Base-by-base conservation (phyloP, 2,888 invertebrate genomes). In the Stictocephala bisonia region DNA sequence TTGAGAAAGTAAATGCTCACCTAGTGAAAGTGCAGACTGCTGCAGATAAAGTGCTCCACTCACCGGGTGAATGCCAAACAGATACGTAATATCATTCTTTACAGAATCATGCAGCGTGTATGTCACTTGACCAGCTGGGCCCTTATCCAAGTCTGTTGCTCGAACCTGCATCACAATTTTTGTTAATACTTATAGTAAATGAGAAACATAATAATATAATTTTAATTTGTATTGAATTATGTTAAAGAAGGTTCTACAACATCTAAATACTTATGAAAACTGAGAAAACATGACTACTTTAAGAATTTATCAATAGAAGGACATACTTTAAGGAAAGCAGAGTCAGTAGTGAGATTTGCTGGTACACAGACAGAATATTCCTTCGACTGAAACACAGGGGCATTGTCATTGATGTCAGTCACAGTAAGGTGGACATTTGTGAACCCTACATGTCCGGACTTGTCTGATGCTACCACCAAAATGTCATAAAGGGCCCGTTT, bases 341-440 rank as follows among this genome's bases (percentile, higher is more conserved):
- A 84, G 74, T 88, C 88, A 3, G 86, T 78, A 18, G 86, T 86
- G 56, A 86, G 83, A 80, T 90, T 89, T 35, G 87, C 85, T 78
- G 88, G 88, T 77, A 91, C 89, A 72, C 90, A 89, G 29, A 90
- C 89, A 83, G 91, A 90, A 83, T 95, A 95, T 83, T 93, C 91
- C 78, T 88, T 88, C 73, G 92, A 85, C 76, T 90, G 85, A 83
- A 94, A 95, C 70, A 84, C 84, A 0, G 96, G 96, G 67, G 90
- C 85, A 83, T 94, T 91, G 83, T 96, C 95, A 84, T 95, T 95
- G 77, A 89, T 88, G 84, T 96, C 96, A 29, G 87, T 86, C 66
- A 97, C 91, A 83, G 90, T 90, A 41, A 97, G 92, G 83, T 92
- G 87, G 76, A 95, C 88, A 27, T 88, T 87, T 50, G 93, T 87